phyloP scores from a whole-genome alignment of 2,797 vertebrate species.

The Rachycentron canadum region DNA sequence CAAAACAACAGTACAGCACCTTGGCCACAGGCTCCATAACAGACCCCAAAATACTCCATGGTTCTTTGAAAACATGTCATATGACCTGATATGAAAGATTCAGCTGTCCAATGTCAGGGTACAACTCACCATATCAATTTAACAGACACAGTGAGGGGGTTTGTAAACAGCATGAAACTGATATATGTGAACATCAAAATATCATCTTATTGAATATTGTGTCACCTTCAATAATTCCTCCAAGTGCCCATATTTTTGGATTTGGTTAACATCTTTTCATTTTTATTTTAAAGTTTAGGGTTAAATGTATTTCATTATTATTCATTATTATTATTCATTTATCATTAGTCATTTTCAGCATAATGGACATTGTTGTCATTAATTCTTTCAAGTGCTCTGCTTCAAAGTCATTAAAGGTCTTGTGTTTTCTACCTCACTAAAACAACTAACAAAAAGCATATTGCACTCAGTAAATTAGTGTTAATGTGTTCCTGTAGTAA shows the following conservation, averaged over 20 bases:
- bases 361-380: background rate
- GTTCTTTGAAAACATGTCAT: conserved; percentile 53
- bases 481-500: conserved; percentile 4
- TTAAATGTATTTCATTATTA: background rate
- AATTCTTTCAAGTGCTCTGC: background rate
- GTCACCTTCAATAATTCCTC: background rate
- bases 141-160: conserved; percentile 23
- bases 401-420: conserved; percentile 38
- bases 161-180: background rate
- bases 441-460: conserved; percentile 4
- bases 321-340: background rate
- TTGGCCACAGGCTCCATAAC: conserved; percentile 54
- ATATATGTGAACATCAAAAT: background rate
- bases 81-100: conserved; percentile 55
- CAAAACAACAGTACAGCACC: conserved; percentile 39
- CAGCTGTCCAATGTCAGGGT: conserved; percentile 25
- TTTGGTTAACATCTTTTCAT: background rate
- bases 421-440: background rate
- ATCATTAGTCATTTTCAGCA: background rate
- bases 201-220: background rate
- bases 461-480: background rate
- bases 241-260: background rate
- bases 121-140: conserved; percentile 22
- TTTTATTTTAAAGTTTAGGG: background rate
- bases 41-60: conserved; percentile 63